Base-by-base conservation (phyloP, 92 coral and sea anemone genomes). In the Montipora capitata region DNA sequence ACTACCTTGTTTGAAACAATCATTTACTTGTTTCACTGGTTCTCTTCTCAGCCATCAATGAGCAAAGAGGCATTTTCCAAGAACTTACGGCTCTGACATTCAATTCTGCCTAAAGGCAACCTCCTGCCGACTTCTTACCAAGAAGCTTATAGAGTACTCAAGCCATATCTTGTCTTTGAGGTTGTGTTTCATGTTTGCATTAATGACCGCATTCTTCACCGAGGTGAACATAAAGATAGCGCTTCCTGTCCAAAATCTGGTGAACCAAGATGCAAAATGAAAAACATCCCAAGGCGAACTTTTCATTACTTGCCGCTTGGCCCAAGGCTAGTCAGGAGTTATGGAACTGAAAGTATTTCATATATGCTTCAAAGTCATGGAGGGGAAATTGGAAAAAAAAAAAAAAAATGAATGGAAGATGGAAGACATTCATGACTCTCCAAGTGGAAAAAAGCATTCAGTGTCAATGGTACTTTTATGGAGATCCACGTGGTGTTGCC, bases 21-120 rank as follows among this genome's bases (percentile, higher is more conserved):
- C 13, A 63, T 81, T n/a, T 40, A 76, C 45, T 27, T 84, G 61
- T 85, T 85, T 85, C 66, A 80, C 40, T 90, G 87, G 87, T 90
- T 90, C 13, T n/a, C 87, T 14, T 85, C 94, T 0, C 90, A 85
- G 35, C 90, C 83, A 0, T 90, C 90, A 2, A 1, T 85, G 3
- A 90, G 94, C 20, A 90, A 90, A 68, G 90, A 90, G 52, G 94
- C 94, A 1, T 85, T 90, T 74, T 78, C 94, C 17, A 79, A 56
- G 3, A 85, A 67, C 74, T 54, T 90, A 0, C 62, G 84, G 68
- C 3, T 90, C 0, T 90, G 87, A 79, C 94, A 85, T 12, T 79
- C 87, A 1, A n/a, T 79, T 18, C 82, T 90, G 6, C 90, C 90
- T 10, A 38, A 85, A 57, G 84, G 87, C 35, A 90, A 79, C 54